Conservation (phyloP, 2,113 vertebrate species). For the Ailurus styani region DNA sequence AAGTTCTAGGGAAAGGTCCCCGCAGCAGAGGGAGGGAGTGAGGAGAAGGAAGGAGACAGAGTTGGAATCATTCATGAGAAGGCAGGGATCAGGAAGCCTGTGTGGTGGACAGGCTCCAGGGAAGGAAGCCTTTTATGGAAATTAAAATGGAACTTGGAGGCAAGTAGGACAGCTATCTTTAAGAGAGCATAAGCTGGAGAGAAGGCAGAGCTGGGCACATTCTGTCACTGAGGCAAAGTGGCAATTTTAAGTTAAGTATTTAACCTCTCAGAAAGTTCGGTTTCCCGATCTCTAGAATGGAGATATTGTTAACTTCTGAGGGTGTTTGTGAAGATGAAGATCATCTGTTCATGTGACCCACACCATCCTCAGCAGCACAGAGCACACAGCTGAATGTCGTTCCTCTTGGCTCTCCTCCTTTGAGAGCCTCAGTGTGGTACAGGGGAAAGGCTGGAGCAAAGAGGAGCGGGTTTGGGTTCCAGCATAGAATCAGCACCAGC, state of each 20-base stretch:
- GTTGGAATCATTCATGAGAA: background rate
- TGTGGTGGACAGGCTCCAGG: background rate
- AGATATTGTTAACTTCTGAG: background rate
- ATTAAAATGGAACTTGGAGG: background rate
- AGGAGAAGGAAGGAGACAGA: background rate
- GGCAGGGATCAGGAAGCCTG: background rate
- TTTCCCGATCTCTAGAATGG: constrained; percentile 2
- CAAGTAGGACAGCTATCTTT: background rate
- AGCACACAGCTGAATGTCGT: background rate
- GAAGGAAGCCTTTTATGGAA: background rate
- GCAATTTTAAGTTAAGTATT: background rate
- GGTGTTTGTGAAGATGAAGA: background rate
- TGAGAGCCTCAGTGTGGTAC: background rate
- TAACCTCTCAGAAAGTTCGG: background rate
- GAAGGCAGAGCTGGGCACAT: background rate
- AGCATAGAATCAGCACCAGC: background rate
- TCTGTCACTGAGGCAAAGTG: background rate
- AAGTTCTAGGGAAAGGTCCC: constrained; percentile 46
- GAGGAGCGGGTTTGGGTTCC: background rate
- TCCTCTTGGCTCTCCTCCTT: background rate
- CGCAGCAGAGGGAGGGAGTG: background rate
- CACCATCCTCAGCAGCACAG: background rate
- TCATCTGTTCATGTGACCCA: background rate
- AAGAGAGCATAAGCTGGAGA: background rate
- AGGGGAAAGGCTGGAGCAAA: background rate